Evolutionary conservation across 2,888 invertebrate species (phyloP).

Genomic region (Apamea epomidion): DNA sequence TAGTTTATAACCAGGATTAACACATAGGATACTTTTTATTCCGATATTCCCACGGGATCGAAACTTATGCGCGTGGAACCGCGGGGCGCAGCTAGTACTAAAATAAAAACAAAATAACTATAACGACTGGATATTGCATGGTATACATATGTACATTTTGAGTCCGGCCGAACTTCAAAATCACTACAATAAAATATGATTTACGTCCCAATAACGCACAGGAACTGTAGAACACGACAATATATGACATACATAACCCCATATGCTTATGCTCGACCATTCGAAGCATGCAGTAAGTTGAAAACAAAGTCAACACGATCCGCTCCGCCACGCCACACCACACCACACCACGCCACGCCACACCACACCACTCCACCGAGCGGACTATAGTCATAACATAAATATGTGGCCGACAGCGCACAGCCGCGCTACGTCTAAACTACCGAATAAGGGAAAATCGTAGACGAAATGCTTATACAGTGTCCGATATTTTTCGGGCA

Average conservation of each 20-base stretch:
- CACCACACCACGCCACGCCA: neutral
- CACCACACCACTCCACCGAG: neutral
- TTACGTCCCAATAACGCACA: constrained; percentile 12
- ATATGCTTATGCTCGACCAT: constrained; percentile 5
- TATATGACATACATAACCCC: constrained; percentile 12
- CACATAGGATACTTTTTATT: too few relatives aligned
- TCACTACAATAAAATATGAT: constrained; percentile 2
- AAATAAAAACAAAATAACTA: neutral
- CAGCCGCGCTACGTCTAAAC: constrained; percentile 11
- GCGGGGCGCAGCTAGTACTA: too few relatives aligned
- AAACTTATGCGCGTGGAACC: too few relatives aligned
- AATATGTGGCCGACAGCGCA: constrained; percentile 32
- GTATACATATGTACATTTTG: neutral
- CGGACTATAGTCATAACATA: constrained; percentile 25
- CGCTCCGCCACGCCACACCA: neutral
- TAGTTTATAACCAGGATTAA: too few relatives aligned
- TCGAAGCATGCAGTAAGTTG: constrained; percentile 13
- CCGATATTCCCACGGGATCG: too few relatives aligned
- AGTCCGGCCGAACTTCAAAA: neutral
- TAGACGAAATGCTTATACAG: constrained; percentile 14
- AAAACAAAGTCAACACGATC: constrained; percentile 26
- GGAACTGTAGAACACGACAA: neutral
- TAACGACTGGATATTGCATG: neutral
- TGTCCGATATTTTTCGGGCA: constrained; percentile 1
- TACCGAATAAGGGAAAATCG: constrained; percentile 29